These are phyloP conservation scores for Abscondita cerata DNA, from an alignment of 2,888 invertebrate genomes.

Conservation along the genomic window DNA sequence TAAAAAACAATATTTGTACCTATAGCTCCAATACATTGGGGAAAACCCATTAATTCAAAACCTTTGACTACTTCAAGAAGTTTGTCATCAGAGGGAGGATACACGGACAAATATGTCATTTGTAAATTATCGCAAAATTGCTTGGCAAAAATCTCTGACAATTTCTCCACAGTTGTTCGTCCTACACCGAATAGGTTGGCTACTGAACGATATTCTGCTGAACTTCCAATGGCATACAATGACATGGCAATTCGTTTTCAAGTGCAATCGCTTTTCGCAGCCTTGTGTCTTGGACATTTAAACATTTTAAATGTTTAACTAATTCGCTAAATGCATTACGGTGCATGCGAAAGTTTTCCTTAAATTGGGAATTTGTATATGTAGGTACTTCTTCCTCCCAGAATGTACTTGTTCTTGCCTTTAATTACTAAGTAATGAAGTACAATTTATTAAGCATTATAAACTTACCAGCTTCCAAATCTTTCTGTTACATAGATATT, in stretches of 20 bases:
- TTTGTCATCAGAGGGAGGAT: too few relatives aligned
- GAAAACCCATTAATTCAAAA: neutral
- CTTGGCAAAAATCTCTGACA: neutral
- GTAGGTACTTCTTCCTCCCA: conserved; percentile 10
- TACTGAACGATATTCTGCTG: neutral
- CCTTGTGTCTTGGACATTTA: too few relatives aligned
- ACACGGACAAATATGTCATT: too few relatives aligned
- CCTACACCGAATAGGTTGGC: conserved; percentile 1
- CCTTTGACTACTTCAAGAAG: neutral
- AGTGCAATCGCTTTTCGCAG: too few relatives aligned
- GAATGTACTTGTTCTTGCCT: neutral
- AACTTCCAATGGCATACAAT: conserved; percentile 1
- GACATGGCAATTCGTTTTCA: conserved; percentile 7
- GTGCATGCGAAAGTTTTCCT: conserved; percentile 2
- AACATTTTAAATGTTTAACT: too few relatives aligned
- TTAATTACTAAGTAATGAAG: neutral
- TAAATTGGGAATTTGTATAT: neutral
- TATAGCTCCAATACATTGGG: neutral
- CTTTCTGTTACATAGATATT: too few relatives aligned
- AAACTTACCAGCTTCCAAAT: neutral
- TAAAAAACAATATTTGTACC: neutral
- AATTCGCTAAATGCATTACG: neutral
- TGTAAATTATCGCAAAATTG: too few relatives aligned
- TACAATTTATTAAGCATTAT: neutral
- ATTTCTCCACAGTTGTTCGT: neutral